Conservation (phyloP, 2,113 vertebrate genomes). For the Cardinalis cardinalis region DNA sequence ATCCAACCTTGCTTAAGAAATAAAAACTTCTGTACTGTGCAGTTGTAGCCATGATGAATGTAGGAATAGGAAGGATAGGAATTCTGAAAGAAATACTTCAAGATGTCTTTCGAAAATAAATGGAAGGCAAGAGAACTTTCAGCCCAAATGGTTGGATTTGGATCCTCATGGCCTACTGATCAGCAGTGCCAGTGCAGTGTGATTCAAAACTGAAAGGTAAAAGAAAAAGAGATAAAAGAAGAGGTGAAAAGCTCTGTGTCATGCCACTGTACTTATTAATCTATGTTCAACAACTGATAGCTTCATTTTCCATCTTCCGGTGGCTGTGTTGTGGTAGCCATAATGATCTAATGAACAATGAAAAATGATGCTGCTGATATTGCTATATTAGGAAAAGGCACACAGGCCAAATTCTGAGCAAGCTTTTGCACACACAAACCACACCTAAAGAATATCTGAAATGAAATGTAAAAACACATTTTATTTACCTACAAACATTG, state of each 20-base stretch:
- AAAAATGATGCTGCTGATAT: background rate
- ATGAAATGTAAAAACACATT: background rate
- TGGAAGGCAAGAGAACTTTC: background rate
- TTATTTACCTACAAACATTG: background rate
- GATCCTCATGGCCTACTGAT: background rate
- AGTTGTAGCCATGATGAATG: background rate
- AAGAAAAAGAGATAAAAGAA: background rate
- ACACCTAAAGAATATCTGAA: background rate
- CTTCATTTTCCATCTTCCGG: background rate
- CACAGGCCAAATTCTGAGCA: background rate
- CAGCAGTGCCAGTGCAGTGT: fast-evolving
- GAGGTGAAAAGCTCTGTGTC: background rate
- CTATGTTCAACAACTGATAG: background rate
- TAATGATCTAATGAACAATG: background rate
- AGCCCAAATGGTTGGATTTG: fast-evolving
- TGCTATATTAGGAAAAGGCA: background rate
- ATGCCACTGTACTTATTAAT: background rate
- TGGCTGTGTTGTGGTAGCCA: background rate
- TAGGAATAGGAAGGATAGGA: background rate
- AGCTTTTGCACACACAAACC: background rate
- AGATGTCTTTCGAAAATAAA: background rate
- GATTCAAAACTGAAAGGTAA: background rate
- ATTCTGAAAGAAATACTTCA: background rate
- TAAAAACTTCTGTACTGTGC: background rate
- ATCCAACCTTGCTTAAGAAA: background rate